Evolutionary conservation across 2,113 vertebrate genomes (phyloP), one percentile per base, ranked within the genome.

Genomic region (Oxyura jamaicensis): DNA sequence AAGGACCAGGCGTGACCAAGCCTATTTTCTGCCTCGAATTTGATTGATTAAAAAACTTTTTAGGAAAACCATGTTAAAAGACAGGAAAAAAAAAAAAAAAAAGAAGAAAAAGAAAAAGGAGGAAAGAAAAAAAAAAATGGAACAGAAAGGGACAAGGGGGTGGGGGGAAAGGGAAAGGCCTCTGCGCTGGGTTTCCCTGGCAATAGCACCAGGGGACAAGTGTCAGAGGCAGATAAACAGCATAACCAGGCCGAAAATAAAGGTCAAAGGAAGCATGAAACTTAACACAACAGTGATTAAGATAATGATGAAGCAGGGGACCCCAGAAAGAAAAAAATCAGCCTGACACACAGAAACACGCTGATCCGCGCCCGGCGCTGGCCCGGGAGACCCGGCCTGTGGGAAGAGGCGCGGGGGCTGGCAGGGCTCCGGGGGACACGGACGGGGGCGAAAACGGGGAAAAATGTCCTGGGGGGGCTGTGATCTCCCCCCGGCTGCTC

Each of bases 41-140:
- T 99, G 99, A 99, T 99, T 99, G 99, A 99, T 99, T 99, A 99
- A 99, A 99, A 98, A 99, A 99, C 99, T 99, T 99, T 99, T 99
- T 98, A 99, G 99, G 97, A 99, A 99, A 99, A 99, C 98, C 99
- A 99, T 99, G 99, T 99, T 99, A 98, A 99, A 98, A 98, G 98
- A 98, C 96, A 98, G 98, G n/a, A n/a, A 98, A 98, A 98, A 97
- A 96, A 94, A 97, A 96, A 97, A 90, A 73, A 29, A 75, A 39
- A 8, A 52, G 16, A 23, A 97, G 98, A 97, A 94, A 69, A 97
- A 53, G 58, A 42, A 22, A 96, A 97, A 93, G 33, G 66, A 25
- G 28, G 97, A 98, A 97, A 94, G 75, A 97, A 84, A 86, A 83
- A 91, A 91, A 92, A 83, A 91, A 82, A 90, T 46, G 52, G 93